phyloP scores from a whole-genome alignment of 2,113 vertebrate species.

The Dascyllus trimaculatus region DNA sequence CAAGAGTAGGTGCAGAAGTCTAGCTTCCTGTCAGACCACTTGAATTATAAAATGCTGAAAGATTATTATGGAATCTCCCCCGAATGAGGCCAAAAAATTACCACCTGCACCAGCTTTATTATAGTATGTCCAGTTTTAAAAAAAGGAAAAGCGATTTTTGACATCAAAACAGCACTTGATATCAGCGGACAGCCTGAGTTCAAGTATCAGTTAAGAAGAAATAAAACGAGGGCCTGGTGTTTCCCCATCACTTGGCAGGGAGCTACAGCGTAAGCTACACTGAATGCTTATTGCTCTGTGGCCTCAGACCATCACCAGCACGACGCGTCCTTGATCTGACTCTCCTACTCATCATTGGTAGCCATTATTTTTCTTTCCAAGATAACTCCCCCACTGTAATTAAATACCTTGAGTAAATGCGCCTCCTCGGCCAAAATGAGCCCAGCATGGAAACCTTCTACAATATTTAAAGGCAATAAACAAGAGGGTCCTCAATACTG shows the following conservation, averaged over 20 bases:
- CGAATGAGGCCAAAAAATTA: no score
- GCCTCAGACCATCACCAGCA: conserved; percentile 36
- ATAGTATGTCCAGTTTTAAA: neutral
- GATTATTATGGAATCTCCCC: no score
- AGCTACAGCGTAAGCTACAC: conserved; percentile 16
- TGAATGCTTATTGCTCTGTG: conserved; percentile 14
- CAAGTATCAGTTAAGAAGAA: neutral
- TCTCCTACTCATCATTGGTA: conserved; percentile 46
- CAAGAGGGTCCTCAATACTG: conserved; percentile 1
- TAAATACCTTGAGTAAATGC: conserved; percentile 45
- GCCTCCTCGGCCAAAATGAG: conserved; percentile 24
- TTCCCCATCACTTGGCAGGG: conserved; percentile 3
- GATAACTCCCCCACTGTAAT: conserved; percentile 50
- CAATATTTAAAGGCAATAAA: conserved; percentile 43
- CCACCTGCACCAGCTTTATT: no score
- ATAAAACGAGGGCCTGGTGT: neutral
- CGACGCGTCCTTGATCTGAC: conserved; percentile 67
- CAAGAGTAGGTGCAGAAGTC: no score
- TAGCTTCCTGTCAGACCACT: no score
- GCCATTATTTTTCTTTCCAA: conserved; percentile 54
- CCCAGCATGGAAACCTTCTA: neutral
- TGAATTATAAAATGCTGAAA: no score
- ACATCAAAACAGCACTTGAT: neutral
- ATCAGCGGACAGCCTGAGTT: neutral
- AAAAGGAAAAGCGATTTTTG: neutral